Conservation (phyloP, 2,113 vertebrate species). For the Noctilio leporinus region DNA sequence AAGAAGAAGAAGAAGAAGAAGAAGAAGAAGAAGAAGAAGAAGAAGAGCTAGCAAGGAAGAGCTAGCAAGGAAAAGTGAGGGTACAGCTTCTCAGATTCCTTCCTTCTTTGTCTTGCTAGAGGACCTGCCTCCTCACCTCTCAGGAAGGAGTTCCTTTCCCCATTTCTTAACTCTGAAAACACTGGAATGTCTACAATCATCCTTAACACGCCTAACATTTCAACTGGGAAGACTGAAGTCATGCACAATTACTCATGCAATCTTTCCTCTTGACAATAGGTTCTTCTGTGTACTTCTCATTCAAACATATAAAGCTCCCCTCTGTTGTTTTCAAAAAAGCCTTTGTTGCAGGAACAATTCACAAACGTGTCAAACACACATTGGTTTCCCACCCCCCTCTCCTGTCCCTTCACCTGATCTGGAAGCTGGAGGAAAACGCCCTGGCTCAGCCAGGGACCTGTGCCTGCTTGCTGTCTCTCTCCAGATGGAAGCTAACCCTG, state of each 20-base stretch:
- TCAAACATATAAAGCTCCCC: conserved; percentile 61
- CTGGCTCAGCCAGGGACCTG: background rate
- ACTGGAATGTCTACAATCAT: conserved; percentile 9
- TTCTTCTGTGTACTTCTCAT: conserved; percentile 48
- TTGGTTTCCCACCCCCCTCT: conserved; percentile 29
- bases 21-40: background rate
- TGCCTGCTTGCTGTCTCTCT: background rate
- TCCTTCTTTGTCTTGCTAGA: background rate
- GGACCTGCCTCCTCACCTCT: background rate
- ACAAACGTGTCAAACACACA: conserved; percentile 63
- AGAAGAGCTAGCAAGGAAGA: background rate
- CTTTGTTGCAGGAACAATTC: conserved; percentile 71
- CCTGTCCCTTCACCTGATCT: conserved; percentile 21
- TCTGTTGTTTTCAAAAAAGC: conserved; percentile 39
- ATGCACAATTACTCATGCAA: conserved; percentile 61
- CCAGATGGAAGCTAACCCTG: background rate
- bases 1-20: background rate
- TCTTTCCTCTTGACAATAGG: conserved; percentile 49
- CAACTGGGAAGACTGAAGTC: conserved; percentile 58
- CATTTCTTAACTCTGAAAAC: background rate
- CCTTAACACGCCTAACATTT: conserved; percentile 33
- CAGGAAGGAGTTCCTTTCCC: background rate
- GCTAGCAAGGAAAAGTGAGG: background rate
- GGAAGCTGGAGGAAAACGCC: conserved; percentile 30
- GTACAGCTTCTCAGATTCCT: background rate